Evolutionary conservation across 2,113 vertebrate genomes (phyloP).

Genomic region (Halcyon senegalensis): DNA sequence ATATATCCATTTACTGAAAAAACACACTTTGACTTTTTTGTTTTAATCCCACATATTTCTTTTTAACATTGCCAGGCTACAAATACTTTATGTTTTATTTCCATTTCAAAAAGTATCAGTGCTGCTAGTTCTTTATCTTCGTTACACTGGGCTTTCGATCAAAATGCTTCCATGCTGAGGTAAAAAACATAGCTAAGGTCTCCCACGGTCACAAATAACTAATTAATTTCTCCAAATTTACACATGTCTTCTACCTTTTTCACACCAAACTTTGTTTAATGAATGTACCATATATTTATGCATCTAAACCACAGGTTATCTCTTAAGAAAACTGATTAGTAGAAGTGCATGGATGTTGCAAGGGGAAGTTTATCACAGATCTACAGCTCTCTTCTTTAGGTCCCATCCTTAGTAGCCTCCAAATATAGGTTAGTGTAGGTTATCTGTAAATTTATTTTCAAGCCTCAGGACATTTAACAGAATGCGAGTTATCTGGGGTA

Average conservation of each 20-base stretch:
- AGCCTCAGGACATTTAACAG: neutral
- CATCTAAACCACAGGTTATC: neutral
- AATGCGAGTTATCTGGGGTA: neutral
- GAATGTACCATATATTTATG: neutral
- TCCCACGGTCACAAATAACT: neutral
- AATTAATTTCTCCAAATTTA: neutral
- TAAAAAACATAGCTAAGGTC: constrained; percentile 5
- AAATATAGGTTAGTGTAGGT: neutral
- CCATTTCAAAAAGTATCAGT: constrained; percentile 33
- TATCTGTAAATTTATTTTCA: constrained; percentile 12
- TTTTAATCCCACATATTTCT: constrained; percentile 31
- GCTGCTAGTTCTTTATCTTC: neutral
- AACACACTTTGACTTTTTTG: neutral
- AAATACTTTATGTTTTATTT: constrained; percentile 40
- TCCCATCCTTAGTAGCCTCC: neutral
- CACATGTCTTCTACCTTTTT: neutral
- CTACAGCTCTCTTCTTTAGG: neutral
- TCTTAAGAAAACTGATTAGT: neutral
- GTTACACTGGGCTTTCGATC: constrained; percentile 28
- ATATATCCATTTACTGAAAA: neutral
- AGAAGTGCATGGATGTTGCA: neutral
- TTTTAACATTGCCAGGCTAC: constrained; percentile 22
- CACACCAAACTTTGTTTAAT: neutral
- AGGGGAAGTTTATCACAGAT: neutral
- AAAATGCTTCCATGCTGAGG: constrained; percentile 24